These are phyloP conservation scores for Lycia hirtaria DNA, from an alignment of 2,888 invertebrate genomes.

Conservation along the genomic window DNA sequence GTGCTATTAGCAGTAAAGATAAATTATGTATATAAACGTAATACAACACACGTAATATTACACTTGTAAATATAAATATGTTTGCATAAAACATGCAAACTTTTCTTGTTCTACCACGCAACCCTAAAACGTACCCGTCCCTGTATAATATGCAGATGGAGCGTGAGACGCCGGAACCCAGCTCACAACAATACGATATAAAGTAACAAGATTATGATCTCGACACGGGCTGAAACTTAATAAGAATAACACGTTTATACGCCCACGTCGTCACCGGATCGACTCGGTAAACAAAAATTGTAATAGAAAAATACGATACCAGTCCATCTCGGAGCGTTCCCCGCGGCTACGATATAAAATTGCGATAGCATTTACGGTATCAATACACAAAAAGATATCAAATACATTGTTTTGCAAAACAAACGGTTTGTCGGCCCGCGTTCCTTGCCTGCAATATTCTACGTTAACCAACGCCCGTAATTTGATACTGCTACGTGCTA, in stretches of 20 bases:
- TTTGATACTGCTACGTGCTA: constrained; percentile 18
- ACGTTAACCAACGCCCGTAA: constrained; percentile 11
- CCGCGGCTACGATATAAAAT: constrained; percentile 10
- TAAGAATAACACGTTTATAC: constrained; percentile 1
- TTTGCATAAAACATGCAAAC: not conserved
- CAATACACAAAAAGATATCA: constrained; percentile 18
- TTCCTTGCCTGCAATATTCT: constrained; percentile 8
- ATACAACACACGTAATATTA: no score
- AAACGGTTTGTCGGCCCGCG: constrained; percentile 3
- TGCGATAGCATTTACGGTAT: constrained; percentile 12
- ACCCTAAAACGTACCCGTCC: not conserved
- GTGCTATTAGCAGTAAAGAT: no score
- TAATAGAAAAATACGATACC: constrained; percentile 14
- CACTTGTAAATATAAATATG: no score
- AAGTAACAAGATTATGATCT: constrained; percentile 5
- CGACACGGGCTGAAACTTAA: constrained; percentile 5
- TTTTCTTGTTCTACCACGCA: not conserved
- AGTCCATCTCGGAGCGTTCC: constrained; percentile 1
- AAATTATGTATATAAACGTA: no score
- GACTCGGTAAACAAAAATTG: constrained; percentile 6
- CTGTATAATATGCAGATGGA: constrained; percentile 14
- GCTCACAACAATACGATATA: constrained; percentile 7
- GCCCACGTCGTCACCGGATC: not conserved
- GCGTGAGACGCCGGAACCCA: constrained; percentile 2
- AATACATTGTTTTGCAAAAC: constrained; percentile 14